These are phyloP conservation scores for Marmota monax DNA, from an alignment of 2,113 vertebrate species.

Conservation along the genomic window DNA sequence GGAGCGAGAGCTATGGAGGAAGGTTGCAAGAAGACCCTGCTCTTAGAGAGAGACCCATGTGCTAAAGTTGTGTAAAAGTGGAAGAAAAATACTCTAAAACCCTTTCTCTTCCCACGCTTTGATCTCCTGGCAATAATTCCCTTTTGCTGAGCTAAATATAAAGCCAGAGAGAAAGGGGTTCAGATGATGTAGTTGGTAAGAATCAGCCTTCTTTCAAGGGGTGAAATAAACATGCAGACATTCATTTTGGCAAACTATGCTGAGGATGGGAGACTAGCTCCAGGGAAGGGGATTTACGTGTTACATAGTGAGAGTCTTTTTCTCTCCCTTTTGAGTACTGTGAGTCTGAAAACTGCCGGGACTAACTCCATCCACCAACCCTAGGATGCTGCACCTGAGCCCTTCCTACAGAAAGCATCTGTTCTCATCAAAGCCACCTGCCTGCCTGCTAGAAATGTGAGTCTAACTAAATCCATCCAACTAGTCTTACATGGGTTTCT, in stretches of 20 bases:
- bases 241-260: background rate
- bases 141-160: background rate
- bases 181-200: background rate
- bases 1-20: background rate
- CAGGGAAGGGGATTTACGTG: background rate
- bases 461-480: background rate
- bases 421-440: background rate
- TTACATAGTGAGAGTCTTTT: background rate
- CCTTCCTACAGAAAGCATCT: background rate
- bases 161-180: background rate
- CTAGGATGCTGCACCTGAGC: background rate
- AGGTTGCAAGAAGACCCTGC: background rate
- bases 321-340: background rate
- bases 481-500: background rate
- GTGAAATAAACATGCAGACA: background rate
- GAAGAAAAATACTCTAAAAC: background rate
- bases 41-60: background rate
- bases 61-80: background rate
- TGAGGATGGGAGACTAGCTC: background rate
- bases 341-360: background rate
- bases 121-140: background rate
- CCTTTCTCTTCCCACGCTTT: background rate
- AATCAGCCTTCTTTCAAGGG: background rate
- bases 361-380: background rate
- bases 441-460: background rate